Base-by-base conservation (phyloP, 2,797 vertebrate genomes). In the Danio jaintianensis region DNA sequence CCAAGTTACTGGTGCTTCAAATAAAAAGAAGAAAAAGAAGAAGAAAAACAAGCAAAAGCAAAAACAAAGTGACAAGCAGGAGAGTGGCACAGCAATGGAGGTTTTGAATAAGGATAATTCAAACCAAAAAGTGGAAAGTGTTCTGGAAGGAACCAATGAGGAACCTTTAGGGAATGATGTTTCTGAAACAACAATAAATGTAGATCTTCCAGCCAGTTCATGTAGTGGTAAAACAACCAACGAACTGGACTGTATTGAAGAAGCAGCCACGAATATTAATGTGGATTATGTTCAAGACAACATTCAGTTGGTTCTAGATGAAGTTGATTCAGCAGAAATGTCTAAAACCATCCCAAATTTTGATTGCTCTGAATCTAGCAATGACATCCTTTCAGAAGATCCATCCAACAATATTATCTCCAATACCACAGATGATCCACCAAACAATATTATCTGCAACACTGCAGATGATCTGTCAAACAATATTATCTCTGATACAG, bases 11-110 rank as follows among this genome's bases (percentile, higher is more conserved):
- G 18, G 82, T 40, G 64, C 78, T 18, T 64, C 89, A 64, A 89
- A 89, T 20, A 93, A 92, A 70, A 94, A 91, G 84, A 94, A 91
- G 82, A 94, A 88, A 68, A 94, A 83, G 83, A 94, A 91, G 80
- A 93, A 45, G 85, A 92, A 82, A 79, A 81, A 76, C 38, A 93
- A 93, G 83, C 92, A 90, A 16, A 89, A 89, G 88, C 93, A 91
- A 67, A 85, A 86, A 59, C 73, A 78, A 0, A 67, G 22, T 45
- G 64, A 69, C 5, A 78, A 67, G 52, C 82, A 82, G 29, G 78
- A 56, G 8, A 59, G n/a, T 38, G 64, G 55, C n/a, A 63, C 52
- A 77, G 55, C 8, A 80, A 43, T 63, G n/a, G 79, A 67, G 1
- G 43, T 43, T n/a, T 47, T 77, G 7, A 22, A 15, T 52, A 67